phyloP scores from a whole-genome alignment of 1,140 invertebrate species.

The Bemisia tabaci region DNA sequence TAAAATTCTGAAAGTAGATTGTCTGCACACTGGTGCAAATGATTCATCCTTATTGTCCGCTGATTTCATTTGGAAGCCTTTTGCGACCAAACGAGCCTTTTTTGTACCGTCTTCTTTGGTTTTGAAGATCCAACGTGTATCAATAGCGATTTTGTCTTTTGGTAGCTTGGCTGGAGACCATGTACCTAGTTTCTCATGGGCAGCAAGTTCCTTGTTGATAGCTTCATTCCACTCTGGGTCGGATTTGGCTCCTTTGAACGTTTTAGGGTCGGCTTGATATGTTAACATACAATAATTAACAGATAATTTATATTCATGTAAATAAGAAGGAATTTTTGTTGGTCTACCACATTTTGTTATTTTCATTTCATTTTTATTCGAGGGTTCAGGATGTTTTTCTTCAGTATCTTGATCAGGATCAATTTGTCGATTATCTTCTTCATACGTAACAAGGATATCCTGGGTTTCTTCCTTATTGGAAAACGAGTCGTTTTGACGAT shows the following conservation, averaged over 20 bases:
- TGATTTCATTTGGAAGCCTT: too few species aligned
- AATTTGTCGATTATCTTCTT: constrained; percentile 1
- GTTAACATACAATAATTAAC: constrained; percentile 11
- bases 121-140: constrained; percentile 20
- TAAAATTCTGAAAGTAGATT: too few species aligned
- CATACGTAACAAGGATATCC: too few species aligned
- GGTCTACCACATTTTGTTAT: too few species aligned
- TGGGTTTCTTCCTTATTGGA: too few species aligned
- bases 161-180: constrained; percentile 9
- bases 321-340: too few species aligned
- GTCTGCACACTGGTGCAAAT: too few species aligned
- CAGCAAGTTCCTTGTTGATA: constrained; percentile 18
- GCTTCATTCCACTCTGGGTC: constrained; percentile 18
- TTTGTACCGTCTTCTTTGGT: too few species aligned
- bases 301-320: too few species aligned
- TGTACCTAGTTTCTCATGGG: constrained; percentile 4
- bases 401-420: not conserved
- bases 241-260: constrained; percentile 18
- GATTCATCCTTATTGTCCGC: too few species aligned
- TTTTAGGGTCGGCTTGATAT: constrained; percentile 11
- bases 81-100: constrained; percentile 20
- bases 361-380: too few species aligned
- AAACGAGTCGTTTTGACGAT: too few species aligned
- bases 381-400: constrained; percentile 5
- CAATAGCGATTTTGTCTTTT: not conserved